phyloP scores from a whole-genome alignment of 2,888 invertebrate genomes.

The Eucera pruinosa region DNA sequence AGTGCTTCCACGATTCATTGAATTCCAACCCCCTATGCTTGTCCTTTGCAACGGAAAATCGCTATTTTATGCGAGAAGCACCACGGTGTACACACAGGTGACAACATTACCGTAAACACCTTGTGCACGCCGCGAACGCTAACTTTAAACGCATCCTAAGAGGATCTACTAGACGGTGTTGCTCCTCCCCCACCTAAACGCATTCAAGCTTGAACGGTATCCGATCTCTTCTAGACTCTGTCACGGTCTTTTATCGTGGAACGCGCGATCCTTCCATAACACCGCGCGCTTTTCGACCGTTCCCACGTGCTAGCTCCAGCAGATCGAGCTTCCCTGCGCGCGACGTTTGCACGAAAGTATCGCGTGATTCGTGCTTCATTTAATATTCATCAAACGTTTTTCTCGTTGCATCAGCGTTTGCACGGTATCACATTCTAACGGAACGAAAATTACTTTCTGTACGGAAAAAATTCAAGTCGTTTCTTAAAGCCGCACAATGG shows the following conservation, averaged over 20 bases:
- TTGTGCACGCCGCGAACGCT: not conserved
- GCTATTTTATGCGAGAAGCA: constrained; percentile 43
- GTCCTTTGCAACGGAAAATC: constrained; percentile 10
- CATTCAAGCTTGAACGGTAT: not conserved
- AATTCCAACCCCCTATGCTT: constrained; percentile 40
- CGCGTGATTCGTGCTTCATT: not conserved
- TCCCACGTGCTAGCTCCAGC: constrained; percentile 37
- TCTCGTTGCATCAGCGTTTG: constrained; percentile 28
- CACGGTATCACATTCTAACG: not conserved
- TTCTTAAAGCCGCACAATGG: not conserved
- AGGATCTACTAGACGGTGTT: not conserved
- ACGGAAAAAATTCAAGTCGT: not conserved
- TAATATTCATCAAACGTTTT: not conserved
- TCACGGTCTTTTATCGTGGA: not conserved
- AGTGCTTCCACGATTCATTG: constrained; percentile 73
- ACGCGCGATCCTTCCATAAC: not conserved
- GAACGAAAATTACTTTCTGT: not conserved
- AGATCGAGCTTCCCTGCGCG: not conserved
- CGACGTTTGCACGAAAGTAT: constrained; percentile 1
- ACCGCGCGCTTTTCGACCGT: constrained; percentile 26
- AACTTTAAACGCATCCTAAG: constrained; percentile 9
- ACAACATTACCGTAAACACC: constrained; percentile 21
- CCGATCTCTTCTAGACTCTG: not conserved
- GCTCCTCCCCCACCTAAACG: not conserved
- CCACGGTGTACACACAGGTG: not conserved